phyloP scores from a whole-genome alignment of 2,113 vertebrate species.

The Datnioides undecimradiatus region DNA sequence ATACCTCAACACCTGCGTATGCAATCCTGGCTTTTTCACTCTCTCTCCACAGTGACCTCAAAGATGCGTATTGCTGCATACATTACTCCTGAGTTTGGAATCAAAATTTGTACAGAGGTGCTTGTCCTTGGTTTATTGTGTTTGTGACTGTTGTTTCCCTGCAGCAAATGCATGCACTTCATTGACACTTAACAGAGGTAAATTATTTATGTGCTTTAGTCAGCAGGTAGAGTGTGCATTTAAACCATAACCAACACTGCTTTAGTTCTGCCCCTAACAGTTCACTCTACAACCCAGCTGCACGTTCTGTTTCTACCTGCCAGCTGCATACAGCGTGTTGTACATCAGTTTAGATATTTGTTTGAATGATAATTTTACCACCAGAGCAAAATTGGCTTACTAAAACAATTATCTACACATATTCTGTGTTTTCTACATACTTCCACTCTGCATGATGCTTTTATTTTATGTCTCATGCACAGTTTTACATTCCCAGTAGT shows the following conservation, averaged over 20 bases:
- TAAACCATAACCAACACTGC: slow-evolving; percentile 34
- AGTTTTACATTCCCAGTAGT: neutral
- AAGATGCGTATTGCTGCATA: neutral
- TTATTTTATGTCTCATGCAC: neutral
- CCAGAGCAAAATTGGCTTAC: neutral
- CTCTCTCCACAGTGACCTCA: neutral
- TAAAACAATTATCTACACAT: neutral
- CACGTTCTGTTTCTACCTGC: slow-evolving; percentile 18
- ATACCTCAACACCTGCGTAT: neutral
- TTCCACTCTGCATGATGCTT: neutral
- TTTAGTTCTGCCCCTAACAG: slow-evolving; percentile 34
- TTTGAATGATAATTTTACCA: neutral
- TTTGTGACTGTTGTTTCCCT: slow-evolving; percentile 44
- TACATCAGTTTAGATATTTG: neutral
- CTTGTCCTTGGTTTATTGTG: slow-evolving; percentile 27
- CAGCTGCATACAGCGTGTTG: neutral
- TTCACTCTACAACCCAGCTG: slow-evolving; percentile 19
- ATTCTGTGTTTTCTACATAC: neutral
- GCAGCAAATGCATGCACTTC: slow-evolving; percentile 51
- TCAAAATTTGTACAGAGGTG: slow-evolving; percentile 18
- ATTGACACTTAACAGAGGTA: slow-evolving; percentile 56
- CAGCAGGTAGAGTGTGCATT: slow-evolving; percentile 60
- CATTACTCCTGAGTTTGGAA: neutral
- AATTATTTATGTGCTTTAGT: slow-evolving; percentile 66
- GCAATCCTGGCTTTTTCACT: neutral